Percentiles rank a stretch among this genome's conserved stretches.
These are phyloP conservation scores for Phalacrocorax brasilianus DNA, from an alignment of 2,113 vertebrate species.

Conservation along the genomic window DNA sequence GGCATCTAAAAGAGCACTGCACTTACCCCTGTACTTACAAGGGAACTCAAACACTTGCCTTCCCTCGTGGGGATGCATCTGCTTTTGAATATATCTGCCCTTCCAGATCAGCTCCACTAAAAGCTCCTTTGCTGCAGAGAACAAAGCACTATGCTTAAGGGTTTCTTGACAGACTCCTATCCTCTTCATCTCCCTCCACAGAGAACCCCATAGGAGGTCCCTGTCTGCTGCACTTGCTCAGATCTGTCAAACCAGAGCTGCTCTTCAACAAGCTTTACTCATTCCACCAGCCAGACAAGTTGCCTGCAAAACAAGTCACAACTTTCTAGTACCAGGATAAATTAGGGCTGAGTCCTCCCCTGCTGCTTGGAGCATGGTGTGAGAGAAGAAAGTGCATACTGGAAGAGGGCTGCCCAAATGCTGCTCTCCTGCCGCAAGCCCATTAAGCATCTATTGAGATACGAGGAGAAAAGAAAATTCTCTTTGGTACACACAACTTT, in stretches of 20 bases:
- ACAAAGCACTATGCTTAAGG: not conserved
- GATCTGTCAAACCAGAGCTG: not conserved
- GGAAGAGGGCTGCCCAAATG: not conserved
- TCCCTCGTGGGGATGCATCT: not conserved
- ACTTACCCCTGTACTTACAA: not conserved
- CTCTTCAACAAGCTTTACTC: not conserved
- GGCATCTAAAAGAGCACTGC: not conserved
- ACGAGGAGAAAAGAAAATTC: not conserved
- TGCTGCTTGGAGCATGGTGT: not conserved
- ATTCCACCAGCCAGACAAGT: slow-evolving; percentile 9
- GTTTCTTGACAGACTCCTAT: not conserved
- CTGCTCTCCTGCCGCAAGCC: not conserved
- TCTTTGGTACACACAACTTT: not conserved
- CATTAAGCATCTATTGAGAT: not conserved
- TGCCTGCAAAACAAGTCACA: not conserved
- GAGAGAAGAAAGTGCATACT: not conserved
- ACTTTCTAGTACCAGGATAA: not conserved
- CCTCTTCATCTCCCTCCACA: not conserved
- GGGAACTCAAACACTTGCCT: not conserved
- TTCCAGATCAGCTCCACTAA: not conserved
- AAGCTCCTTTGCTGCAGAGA: not conserved
- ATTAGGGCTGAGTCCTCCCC: not conserved
- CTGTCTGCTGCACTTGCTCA: not conserved
- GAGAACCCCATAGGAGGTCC: not conserved
- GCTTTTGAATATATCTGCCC: not conserved